These are phyloP conservation scores for Erebia ligea DNA, from an alignment of 2,888 invertebrate genomes.

Conservation along the genomic window DNA sequence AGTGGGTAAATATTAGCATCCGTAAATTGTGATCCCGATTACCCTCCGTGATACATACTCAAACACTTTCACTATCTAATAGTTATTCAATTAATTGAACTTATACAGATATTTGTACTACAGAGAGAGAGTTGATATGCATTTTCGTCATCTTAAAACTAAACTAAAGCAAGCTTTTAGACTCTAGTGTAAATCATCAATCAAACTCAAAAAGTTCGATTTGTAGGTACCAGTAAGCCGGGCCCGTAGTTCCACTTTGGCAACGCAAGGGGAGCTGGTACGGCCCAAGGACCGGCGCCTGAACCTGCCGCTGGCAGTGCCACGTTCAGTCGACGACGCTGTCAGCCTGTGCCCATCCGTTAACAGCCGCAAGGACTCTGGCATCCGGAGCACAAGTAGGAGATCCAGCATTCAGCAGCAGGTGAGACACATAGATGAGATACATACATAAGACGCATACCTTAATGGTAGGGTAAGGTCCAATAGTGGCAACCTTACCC, in stretches of 20 bases:
- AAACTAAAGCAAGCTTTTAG: too few species aligned
- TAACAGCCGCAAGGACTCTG: conserved; percentile 94
- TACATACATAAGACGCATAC: not conserved
- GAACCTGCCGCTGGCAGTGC: conserved; percentile 70
- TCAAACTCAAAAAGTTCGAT: not conserved
- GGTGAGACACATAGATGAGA: conserved; percentile 80
- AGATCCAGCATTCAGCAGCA: conserved; percentile 94
- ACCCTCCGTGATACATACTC: not conserved
- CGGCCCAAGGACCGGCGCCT: conserved; percentile 69
- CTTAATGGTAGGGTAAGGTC: too few species aligned
- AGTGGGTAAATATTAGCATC: not conserved
- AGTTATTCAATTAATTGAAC: too few species aligned
- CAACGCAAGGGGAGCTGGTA: conserved; percentile 67
- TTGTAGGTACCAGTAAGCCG: conserved; percentile 73
- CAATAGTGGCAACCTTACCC: too few species aligned
- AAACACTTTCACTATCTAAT: too few species aligned
- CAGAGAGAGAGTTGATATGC: too few species aligned
- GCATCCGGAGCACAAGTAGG: conserved; percentile 92
- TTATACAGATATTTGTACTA: too few species aligned
- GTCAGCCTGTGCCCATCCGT: conserved; percentile 89
- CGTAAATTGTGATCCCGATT: not conserved
- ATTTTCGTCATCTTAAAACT: too few species aligned
- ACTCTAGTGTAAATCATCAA: not conserved
- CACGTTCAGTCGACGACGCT: conserved; percentile 82
- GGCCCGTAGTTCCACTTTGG: conserved; percentile 76